phyloP scores from a whole-genome alignment of 2,113 vertebrate species.

The Prietella phreatophila region DNA sequence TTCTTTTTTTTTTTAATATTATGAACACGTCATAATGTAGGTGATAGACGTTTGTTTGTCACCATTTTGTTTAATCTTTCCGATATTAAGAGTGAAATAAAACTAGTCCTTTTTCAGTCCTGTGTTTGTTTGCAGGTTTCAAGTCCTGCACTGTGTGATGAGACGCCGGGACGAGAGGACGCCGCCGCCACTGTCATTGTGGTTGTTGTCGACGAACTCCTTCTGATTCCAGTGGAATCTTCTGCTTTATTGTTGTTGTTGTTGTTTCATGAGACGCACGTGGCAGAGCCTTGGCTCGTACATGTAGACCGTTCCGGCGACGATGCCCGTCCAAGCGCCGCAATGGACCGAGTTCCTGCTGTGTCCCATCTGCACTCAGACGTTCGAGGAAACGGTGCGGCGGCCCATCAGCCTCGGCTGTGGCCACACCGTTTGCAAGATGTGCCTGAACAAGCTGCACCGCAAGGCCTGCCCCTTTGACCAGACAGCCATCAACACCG shows the following conservation, averaged over 20 bases:
- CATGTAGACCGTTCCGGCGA: slow-evolving; percentile 74
- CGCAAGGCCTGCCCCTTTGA: slow-evolving; percentile 98
- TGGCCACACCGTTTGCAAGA: slow-evolving; percentile 98
- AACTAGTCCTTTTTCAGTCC: too few relatives aligned
- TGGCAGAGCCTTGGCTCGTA: slow-evolving; percentile 33
- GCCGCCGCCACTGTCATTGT: too few relatives aligned
- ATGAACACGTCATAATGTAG: neutral
- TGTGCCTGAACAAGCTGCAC: slow-evolving; percentile 99
- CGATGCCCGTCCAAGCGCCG: slow-evolving; percentile 99
- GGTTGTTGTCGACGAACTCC: slow-evolving; percentile 79
- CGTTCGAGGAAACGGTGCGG: slow-evolving; percentile 95
- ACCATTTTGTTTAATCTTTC: neutral
- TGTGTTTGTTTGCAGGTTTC: slow-evolving; percentile 71
- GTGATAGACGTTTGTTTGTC: too few relatives aligned
- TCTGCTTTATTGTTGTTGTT: slow-evolving; percentile 77
- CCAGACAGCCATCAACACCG: slow-evolving; percentile 97
- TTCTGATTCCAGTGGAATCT: slow-evolving; percentile 99
- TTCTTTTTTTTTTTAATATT: accelerated
- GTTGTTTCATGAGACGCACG: slow-evolving; percentile 71
- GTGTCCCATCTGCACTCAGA: slow-evolving; percentile 99
- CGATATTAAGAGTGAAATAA: too few relatives aligned
- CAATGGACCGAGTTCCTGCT: slow-evolving; percentile 99
- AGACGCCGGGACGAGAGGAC: slow-evolving; percentile 89
- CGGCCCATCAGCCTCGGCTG: slow-evolving; percentile 97
- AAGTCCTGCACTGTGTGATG: slow-evolving; percentile 95